Evolutionary conservation across 2,113 vertebrate genomes (phyloP), one percentile per base, ranked within the genome.

Genomic region (Chascanopsetta lugubris): DNA sequence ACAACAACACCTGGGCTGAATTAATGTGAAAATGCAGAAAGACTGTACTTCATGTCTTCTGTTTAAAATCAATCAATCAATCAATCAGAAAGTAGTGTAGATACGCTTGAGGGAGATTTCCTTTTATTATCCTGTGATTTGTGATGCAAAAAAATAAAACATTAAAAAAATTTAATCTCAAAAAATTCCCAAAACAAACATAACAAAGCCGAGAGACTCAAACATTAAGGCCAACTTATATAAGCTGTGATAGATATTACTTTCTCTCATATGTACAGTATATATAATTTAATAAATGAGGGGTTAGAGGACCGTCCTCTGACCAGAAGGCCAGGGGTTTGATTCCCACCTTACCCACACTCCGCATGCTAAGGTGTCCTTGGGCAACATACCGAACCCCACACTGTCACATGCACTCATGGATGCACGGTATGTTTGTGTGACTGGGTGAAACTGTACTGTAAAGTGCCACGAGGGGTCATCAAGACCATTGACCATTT

Each of bases 121-220:
- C n/a, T n/a, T 69, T 11, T 77, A 77, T 80, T 74, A 25, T 57
- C 29, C 8, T 9, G 0, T 67, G 27, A 51, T 45, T 8, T 25
- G 30, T 61, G 67, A 57, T 54, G 61, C 9, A 42, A n/a, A 71
- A 34, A 12, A 84, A 78, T 27, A 45, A 75, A 69, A 72, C n/a
- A 72, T 70, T 6, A 53, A 53, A 38, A 38, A 58, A 50, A 47
- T 36, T 40, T 56, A 40, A 38, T 6, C 3, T 13, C 49, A 25
- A 8, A 68, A 54, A 48, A 12, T 3, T 20, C 27, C 27, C 27
- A 60, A 27, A n/a, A 9, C 15, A 27, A n/a, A 9, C 15, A n/a
- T 6, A 8, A n/a, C 46, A 72, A 8, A 53, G 25, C 20, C 47
- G 9, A 55, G 7, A 18, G 2, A 36, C 18, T 29, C 40, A 8